Base-by-base conservation (phyloP, 1,140 invertebrate genomes). In the Drosophila saltans region DNA sequence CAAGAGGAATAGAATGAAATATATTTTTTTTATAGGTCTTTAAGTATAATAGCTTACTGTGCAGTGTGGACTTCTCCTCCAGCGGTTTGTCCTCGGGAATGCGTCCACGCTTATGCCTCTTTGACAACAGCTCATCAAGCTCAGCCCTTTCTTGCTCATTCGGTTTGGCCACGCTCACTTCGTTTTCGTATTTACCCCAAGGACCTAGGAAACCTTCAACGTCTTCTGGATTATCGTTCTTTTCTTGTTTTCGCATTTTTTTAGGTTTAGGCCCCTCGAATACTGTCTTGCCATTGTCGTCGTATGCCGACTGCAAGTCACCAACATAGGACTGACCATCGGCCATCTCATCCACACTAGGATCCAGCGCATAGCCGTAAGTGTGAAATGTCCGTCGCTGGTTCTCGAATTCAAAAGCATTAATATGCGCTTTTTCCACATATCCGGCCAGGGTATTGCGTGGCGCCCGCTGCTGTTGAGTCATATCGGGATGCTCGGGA, bases 401-500 rank as follows among this genome's bases (percentile, higher is more conserved):
- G 92, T 97, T 98, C 93, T 99, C 99, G 95, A 99, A 99, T 81
- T 99, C 97, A 93, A 99, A 99, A 83, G 98, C 97, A 93, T 96
- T 99, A 33, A 99, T 95, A 93, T 99, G 97, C 3, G 98, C 97
- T 80, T 96, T 95, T 92, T 99, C 99, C 3, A 99, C 96, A 94
- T 96, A 99, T 10, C 99, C 99, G 28, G 98, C 96, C 0, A 99
- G 93, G 69, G 97, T 98, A 92, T 99, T 99, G 91, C 97, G 97
- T 1, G 94, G 90, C 1, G 97, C 96, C 77, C 94, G 95, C 92
- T 98, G 96, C 90, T 99, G 98, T 85, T 97, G 94, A 1, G 97
- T 98, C 93, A 97, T 95, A 91, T 96, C 97, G 1, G 98, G 98
- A 94, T 99, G 98, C 82, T 96, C 95, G 4, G 98, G 98, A 0